Percentiles rank a stretch among this genome's conserved stretches.
These are phyloP conservation scores for Anaspis maculata DNA, from an alignment of 2,888 invertebrate genomes.

Conservation along the genomic window DNA sequence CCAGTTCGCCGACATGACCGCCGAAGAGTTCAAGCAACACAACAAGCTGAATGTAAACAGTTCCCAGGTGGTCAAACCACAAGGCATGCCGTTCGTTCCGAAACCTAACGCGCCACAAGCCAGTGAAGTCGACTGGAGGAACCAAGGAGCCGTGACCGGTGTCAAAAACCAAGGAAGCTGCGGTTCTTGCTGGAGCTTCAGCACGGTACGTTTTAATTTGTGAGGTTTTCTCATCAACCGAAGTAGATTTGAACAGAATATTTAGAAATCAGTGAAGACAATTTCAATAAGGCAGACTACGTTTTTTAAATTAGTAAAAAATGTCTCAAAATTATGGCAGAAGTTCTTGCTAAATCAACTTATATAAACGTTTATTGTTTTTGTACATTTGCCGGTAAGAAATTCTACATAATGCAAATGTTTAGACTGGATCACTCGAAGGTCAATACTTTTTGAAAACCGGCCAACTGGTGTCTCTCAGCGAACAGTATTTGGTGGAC, in stretches of 20 bases:
- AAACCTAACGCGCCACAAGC: too few species aligned
- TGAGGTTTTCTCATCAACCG: too few species aligned
- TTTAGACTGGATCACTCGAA: slow-evolving; percentile 4
- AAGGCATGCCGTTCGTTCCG: background rate
- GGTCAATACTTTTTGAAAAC: slow-evolving; percentile 2
- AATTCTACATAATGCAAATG: too few species aligned
- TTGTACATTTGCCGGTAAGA: too few species aligned
- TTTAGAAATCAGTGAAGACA: too few species aligned
- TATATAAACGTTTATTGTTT: too few species aligned
- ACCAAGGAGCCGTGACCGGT: slow-evolving; percentile 4
- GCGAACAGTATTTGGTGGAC: slow-evolving; percentile 6
- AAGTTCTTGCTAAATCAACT: too few species aligned
- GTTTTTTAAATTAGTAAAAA: too few species aligned
- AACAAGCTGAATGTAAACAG: too few species aligned
- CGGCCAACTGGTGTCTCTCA: slow-evolving; percentile 3
- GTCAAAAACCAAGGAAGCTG: slow-evolving; percentile 10
- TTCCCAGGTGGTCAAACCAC: slow-evolving; percentile 3
- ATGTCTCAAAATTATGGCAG: too few species aligned
- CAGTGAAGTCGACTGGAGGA: slow-evolving; percentile 10
- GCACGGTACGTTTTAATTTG: slow-evolving; percentile 8
- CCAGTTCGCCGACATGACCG: slow-evolving; percentile 18
- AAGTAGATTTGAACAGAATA: too few species aligned
- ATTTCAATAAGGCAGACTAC: too few species aligned
- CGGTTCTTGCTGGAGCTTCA: slow-evolving; percentile 10
- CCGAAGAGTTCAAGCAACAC: slow-evolving; percentile 14